Evolutionary conservation across 2,888 invertebrate genomes (phyloP), one percentile per base, ranked within the genome.

Genomic region (Meliscaeva auricollis): DNA sequence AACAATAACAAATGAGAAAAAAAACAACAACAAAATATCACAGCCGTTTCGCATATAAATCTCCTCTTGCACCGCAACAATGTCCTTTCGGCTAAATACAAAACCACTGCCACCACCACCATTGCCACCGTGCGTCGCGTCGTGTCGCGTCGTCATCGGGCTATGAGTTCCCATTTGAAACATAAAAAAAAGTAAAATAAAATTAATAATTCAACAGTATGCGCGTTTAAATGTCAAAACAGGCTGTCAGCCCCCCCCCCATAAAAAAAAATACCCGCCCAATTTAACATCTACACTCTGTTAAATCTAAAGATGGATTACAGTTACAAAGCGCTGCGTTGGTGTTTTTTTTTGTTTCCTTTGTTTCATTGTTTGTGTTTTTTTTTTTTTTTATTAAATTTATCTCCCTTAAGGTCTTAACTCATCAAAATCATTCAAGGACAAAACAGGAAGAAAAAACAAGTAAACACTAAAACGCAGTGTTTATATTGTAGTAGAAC

Each of bases 221-320:
- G 66, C 73, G 58, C 73, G 52, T 64, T 77, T 72, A 68, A 82
- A 72, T 72, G 77, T 60, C 72, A 68, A 73, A 74, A 73, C 82
- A 62, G 68, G 17, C 68, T 78, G 78, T 74, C 73, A 69, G 48
- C 32, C 73, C 68, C 50, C 35, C n/a, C n/a, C n/a, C n/a, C n/a
- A n/a, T n/a, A 26, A 26, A 26, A 26, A 26, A 38, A 68, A 44
- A 68, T 72, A 79, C 81, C 77, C 58, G 72, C 66, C 72, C 72
- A 76, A 76, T 82, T 82, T 72, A 82, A 77, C 66, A 82, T 77
- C 77, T 50, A 78, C 72, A 72, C 72, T 78, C 56, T 56, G 56
- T 54, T 52, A 56, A 72, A 72, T 64, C 64, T 48, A 64, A 56
- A 78, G 78, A 78, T 72, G 72, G 64, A 78, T 78, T 78, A 62